phyloP scores from a whole-genome alignment of 1,140 invertebrate species.

The Aphelenchoides fujianensis region DNA sequence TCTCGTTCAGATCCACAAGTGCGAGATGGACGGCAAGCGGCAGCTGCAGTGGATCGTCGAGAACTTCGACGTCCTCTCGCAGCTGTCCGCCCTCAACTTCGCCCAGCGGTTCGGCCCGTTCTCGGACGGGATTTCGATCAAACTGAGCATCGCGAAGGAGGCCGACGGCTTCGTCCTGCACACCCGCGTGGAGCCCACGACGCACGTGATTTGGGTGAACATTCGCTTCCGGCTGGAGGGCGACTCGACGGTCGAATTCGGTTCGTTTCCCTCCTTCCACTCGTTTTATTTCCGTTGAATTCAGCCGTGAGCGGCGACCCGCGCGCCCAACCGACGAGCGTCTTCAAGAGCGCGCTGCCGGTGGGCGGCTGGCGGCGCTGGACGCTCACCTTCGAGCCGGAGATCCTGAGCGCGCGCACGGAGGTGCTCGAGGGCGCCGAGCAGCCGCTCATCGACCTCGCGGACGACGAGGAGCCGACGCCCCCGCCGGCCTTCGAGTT shows the following conservation, averaged over 20 bases:
- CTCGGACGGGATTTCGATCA: background rate
- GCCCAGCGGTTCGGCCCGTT: background rate
- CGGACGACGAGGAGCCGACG: background rate
- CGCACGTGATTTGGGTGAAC: background rate
- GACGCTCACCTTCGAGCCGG: background rate
- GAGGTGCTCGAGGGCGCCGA: background rate
- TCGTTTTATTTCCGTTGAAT: background rate
- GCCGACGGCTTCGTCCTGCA: background rate
- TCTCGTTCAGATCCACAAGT: background rate
- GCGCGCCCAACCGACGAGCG: background rate
- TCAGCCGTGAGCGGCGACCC: background rate
- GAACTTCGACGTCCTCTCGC: background rate
- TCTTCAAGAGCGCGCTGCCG: background rate
- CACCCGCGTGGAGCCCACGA: background rate
- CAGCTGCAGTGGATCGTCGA: background rate
- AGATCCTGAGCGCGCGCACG: background rate
- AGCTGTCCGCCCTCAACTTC: background rate
- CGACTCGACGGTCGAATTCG: background rate
- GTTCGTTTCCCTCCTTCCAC: background rate
- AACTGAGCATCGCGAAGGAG: background rate
- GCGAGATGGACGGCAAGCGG: background rate
- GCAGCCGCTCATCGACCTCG: background rate
- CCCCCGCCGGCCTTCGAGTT: background rate
- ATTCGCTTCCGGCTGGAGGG: background rate
- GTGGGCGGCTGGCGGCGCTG: background rate